phyloP scores from a whole-genome alignment of 2,888 invertebrate genomes.

The Apotomis capreana region DNA sequence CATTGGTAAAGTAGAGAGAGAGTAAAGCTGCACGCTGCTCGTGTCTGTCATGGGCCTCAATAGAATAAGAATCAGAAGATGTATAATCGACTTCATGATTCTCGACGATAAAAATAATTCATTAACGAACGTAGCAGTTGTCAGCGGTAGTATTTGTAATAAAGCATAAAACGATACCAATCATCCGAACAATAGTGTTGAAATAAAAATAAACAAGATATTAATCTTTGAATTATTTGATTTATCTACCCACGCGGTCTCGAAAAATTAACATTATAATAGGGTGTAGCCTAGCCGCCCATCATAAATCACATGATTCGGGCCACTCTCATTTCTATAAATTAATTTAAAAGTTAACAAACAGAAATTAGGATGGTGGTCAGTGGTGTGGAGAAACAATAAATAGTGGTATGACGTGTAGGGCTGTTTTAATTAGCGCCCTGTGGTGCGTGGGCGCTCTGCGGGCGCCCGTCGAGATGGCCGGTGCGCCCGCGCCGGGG shows the following conservation, averaged over 20 bases:
- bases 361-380: conserved; percentile 28
- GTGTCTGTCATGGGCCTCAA: too few species aligned
- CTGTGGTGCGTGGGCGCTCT: conserved; percentile 20
- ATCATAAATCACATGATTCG: conserved; percentile 31
- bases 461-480: not conserved
- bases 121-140: not conserved
- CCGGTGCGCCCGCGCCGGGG: too few species aligned
- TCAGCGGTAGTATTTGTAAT: too few species aligned
- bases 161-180: too few species aligned
- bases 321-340: conserved; percentile 37
- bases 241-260: conserved; percentile 13
- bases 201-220: conserved; percentile 14
- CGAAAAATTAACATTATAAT: conserved; percentile 27
- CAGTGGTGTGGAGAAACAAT: conserved; percentile 30
- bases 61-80: too few species aligned
- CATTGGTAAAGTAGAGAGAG: too few species aligned
- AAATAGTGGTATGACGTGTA: conserved; percentile 32
- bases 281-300: conserved; percentile 24
- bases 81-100: too few species aligned
- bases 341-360: conserved; percentile 40
- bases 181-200: not conserved
- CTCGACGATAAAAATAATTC: not conserved
- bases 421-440: conserved; percentile 19
- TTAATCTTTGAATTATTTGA: conserved; percentile 8
- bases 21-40: too few species aligned